Base-by-base conservation (phyloP, 2,888 invertebrate species). In the Hoplodrina ambigua region DNA sequence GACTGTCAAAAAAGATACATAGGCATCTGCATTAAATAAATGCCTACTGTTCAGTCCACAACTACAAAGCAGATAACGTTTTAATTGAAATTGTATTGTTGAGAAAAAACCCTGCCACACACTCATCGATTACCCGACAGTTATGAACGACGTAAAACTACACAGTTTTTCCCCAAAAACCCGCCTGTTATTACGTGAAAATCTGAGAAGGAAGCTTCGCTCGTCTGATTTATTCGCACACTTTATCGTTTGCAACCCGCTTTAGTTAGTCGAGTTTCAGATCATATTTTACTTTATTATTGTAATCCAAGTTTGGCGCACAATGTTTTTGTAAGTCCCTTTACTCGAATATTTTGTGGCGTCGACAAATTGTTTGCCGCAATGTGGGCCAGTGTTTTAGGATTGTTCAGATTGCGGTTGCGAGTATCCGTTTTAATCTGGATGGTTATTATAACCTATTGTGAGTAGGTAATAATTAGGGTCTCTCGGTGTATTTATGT, bases 151-250 rank as follows among this genome's bases (percentile, higher is more conserved):
- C 73, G 33, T 19, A 25, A 63, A 61, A 72, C 72, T 66, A 70
- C 61, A 57, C 61, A 75, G 25, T 74, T 74, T 67, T 56, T 55
- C 41, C 55, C 55, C 37, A 37, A 46, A 78, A 69, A 72, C 73
- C 73, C 52, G 55, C 61, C 86, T 88, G 89, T 90, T 91, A 93
- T 90, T 90, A 89, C 88, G 88, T 88, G 87, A 86, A 89, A 90
- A 91, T 89, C 89, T 89, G 87, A 84, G 85, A 81, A 76, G 81
- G 84, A 87, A 89, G 87, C 84, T 82, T 81, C 85, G 83, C 86
- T 83, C 72, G 63, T 63, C 68, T 90, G 91, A 93, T 91, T 92
- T 91, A 92, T 91, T 82, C 64, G 58, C 75, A 78, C 84, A 89
- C 85, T 91, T 89, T 87, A 85, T 88, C 85, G 86, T 85, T 82